Evolutionary conservation across 2,797 vertebrate genomes (phyloP), one percentile per base, ranked within the genome.

Genomic region (Meriones psammophilus): DNA sequence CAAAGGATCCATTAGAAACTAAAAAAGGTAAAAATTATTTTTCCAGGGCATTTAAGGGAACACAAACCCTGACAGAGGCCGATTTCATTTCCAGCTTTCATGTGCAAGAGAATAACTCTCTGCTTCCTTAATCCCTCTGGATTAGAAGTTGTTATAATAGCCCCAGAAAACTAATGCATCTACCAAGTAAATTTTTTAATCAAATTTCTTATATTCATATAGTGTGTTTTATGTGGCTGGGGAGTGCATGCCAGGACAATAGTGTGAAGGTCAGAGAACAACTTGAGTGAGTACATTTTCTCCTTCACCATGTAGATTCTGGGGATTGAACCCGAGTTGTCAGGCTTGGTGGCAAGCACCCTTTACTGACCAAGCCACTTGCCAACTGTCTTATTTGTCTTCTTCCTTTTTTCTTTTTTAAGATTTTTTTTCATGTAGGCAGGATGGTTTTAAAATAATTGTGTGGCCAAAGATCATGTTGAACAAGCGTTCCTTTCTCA

Each of bases 21-120:
- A 58, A 77, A 85, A 94, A 42, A 80, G 15, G 39, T 8, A 78
- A 93, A 86, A 77, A 85, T 8, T n/a, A 79, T 87, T 17, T 24
- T 24, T 9, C 18, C 4, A 93, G 84, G 87, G 5, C 28, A 58
- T 62, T 92, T 15, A 78, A 94, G 14, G 39, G 24, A 87, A 7
- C 73, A 10, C 71, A 36, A 24, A 50, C 15, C 5, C 89, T 30
- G 15, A 1, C 2, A 92, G n/a, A 94, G 17, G 42, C 79, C 60
- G 50, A 62, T 92, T 95, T 96, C 42, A 90, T 56, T 96, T 96
- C 33, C 78, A 64, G 33, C 8, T 68, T 89, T 69, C 24, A 94
- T 36, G 93, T 62, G 28, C 58, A 26, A 93, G 5, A 84, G 24
- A 84, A 94, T 24, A 96, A 39, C 33, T 33, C 78, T 85, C 36